Evolutionary conservation across 2,888 invertebrate genomes (phyloP).

Genomic region (Drosophila recens): DNA sequence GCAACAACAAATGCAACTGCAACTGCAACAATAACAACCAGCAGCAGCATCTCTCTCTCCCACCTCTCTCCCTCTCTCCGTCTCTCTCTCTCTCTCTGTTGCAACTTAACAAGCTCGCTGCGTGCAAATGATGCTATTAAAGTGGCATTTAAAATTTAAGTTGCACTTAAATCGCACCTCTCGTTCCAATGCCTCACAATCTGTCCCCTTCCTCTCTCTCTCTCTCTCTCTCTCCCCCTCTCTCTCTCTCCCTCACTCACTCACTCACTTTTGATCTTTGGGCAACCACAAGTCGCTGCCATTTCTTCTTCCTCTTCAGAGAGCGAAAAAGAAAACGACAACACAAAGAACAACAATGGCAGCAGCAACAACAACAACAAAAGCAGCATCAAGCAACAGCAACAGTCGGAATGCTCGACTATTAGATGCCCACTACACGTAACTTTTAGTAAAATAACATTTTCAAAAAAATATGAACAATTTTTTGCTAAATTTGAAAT

Average conservation of each 20-base stretch:
- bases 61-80: neutral
- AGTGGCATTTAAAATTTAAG: slow-evolving; percentile 83
- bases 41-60: neutral
- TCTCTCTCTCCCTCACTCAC: slow-evolving; percentile 2
- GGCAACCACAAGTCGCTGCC: slow-evolving; percentile 54
- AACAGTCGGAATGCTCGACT: neutral
- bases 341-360: slow-evolving; percentile 63
- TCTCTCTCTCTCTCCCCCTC: neutral
- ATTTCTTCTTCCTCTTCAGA: slow-evolving; percentile 52
- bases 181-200: slow-evolving; percentile 45
- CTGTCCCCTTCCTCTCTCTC: slow-evolving; percentile 3
- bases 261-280: slow-evolving; percentile 56
- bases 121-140: slow-evolving; percentile 84
- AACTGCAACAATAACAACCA: slow-evolving; percentile 13
- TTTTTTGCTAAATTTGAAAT: no score
- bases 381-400: neutral
- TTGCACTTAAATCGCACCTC: slow-evolving; percentile 69
- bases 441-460: no score
- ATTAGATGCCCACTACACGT: neutral
- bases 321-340: slow-evolving; percentile 33
- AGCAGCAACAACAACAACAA: slow-evolving; percentile 37
- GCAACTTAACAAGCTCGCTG: slow-evolving; percentile 74
- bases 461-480: no score
- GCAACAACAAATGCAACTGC: slow-evolving; percentile 15
- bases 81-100: slow-evolving; percentile 23